Evolutionary conservation across 2,113 vertebrate genomes (phyloP).

Genomic region (Nyctibius bracteatus): DNA sequence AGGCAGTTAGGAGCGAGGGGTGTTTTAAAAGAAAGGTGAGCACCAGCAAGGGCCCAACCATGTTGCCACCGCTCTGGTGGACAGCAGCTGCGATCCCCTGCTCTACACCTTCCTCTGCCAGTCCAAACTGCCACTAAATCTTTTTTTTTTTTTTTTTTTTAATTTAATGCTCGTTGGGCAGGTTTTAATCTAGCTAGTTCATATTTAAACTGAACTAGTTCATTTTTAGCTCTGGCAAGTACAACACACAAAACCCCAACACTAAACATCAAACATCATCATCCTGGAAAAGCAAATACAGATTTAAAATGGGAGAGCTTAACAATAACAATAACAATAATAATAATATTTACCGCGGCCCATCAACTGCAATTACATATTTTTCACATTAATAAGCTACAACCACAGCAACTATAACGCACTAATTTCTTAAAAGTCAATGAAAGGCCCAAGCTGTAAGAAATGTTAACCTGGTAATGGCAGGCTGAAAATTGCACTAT

Average conservation of each 20-base stretch:
- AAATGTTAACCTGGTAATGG: conserved; percentile 27
- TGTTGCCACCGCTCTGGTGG: fast-evolving
- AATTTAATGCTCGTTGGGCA: neutral
- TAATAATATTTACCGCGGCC: neutral
- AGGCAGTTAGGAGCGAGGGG: neutral
- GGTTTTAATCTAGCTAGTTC: neutral
- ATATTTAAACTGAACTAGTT: neutral
- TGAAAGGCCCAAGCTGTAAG: conserved; percentile 30
- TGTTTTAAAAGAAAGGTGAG: neutral
- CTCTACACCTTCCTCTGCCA: neutral
- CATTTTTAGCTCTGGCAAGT: neutral
- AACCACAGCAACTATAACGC: conserved; percentile 19
- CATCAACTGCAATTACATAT: conserved; percentile 18
- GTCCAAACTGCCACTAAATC: neutral
- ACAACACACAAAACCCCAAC: neutral
- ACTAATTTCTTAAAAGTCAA: conserved; percentile 1
- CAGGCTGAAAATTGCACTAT: neutral
- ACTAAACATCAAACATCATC: neutral
- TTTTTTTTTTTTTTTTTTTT: neutral
- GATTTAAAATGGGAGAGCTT: neutral
- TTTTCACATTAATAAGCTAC: conserved; percentile 41
- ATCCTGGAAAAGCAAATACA: neutral
- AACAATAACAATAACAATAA: neutral
- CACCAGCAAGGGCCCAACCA: neutral
- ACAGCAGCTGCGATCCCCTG: neutral